Base-by-base conservation (phyloP, 2,797 vertebrate genomes). In the Rhinophrynus dorsalis region DNA sequence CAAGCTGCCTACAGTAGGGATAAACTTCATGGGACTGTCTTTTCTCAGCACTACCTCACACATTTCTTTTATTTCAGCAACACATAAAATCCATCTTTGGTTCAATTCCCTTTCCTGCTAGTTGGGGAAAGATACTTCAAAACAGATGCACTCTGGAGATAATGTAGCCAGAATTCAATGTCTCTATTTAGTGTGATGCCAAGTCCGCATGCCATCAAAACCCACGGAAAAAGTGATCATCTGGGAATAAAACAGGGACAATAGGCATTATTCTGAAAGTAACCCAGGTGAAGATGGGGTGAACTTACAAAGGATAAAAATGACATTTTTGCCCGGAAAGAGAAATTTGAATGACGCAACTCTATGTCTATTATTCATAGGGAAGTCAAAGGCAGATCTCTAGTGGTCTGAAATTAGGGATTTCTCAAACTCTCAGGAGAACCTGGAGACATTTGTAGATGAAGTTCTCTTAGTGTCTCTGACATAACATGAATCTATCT, bases 51-150 rank as follows among this genome's bases (percentile, higher is more conserved):
- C 50, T 26, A 32, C 82, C 68, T 78, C 84, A 82, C 83, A 84
- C 55, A 15, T 84, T 84, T 83, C 82, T 85, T 83, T 81, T 83
- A 79, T 82, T 88, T 80, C 75, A 77, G 75, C 80, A 84, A 38
- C 78, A 76, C 67, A 64, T 68, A 77, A 80, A 79, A 64, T 2
- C 55, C 56, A 83, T 79, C 88, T 94, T 89, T 90, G 84, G 90
- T 88, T 90, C 62, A 76, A 63, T 86, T 86, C 81, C 75, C 80
- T 85, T 84, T 92, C 86, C 89, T 90, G 89, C 89, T 83, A 85
- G 78, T 79, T 82, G 54, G 83, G 81, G 84, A 85, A 81, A 81
- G 81, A 81, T 90, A 76, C 88, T 91, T 88, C 78, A 87, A 87
- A 88, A 74, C 83, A 87, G 87, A 88, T 88, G 82, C 85, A 82